Evolutionary conservation across 1,140 invertebrate species (phyloP).

Genomic region (Habropoda laboriosa): DNA sequence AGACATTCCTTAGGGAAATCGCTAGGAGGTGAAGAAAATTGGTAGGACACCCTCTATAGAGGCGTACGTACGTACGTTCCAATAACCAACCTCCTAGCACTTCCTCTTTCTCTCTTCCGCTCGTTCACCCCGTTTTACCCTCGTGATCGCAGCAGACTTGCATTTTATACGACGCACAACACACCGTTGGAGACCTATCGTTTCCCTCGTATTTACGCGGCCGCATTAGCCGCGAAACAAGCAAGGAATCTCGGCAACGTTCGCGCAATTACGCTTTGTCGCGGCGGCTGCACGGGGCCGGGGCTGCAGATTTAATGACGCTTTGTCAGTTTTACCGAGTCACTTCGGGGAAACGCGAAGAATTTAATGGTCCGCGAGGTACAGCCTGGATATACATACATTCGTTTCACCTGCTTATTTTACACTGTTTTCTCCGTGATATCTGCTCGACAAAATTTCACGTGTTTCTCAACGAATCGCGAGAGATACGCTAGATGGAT

Average conservation of each 20-base stretch:
- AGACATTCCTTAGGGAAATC: no score
- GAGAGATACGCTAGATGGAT: no score
- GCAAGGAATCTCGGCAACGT: conserved; percentile 28
- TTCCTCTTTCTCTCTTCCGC: no score
- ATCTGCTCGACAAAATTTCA: no score
- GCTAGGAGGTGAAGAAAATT: no score
- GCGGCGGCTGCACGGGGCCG: neutral
- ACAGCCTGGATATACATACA: neutral
- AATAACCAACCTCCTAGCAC: neutral
- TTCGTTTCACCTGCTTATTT: neutral
- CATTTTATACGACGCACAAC: neutral
- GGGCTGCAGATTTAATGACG: conserved; percentile 27
- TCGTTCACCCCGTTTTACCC: neutral
- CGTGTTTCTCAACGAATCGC: no score
- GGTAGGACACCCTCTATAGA: neutral
- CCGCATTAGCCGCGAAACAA: conserved; percentile 47
- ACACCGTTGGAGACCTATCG: conserved; percentile 19
- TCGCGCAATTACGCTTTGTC: conserved; percentile 22
- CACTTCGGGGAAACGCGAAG: neutral
- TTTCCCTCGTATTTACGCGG: conserved; percentile 49
- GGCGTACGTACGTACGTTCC: neutral
- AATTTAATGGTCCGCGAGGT: conserved; percentile 13
- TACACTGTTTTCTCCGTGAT: neutral
- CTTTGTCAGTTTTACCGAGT: conserved; percentile 21
- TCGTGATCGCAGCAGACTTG: neutral